Evolutionary conservation across 2,888 invertebrate genomes (phyloP), one percentile per base, ranked within the genome.

Genomic region (Drosophila percnosoma): DNA sequence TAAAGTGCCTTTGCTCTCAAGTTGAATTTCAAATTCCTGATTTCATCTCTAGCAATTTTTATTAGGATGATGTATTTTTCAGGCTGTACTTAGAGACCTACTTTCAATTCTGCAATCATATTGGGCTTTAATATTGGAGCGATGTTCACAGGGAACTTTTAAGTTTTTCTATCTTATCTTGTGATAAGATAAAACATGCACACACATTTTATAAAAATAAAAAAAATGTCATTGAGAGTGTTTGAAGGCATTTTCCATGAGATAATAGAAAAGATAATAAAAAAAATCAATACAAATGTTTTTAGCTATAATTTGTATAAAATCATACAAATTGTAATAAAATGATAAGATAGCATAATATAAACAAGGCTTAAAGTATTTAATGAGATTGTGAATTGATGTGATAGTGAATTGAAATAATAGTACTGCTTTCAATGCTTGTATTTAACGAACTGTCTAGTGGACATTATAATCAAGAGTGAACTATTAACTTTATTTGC

Each of bases 141-240:
- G 34, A 34, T 36, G 57, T 42, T 55, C 38, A 36, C 27, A n/a
- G 40, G 49, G 13, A 34, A 49, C 36, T 64, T 52, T 48, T 3
- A 31, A 68, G 24, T 38, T 51, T 48, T 29, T 62, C 11, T 65
- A 73, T 77, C 76, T 76, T 68, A 77, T 77, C 76, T 42, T 34
- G 27, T 31, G 77, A 77, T 76, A 62, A 77, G 64, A 65, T 51
- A 52, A 68, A 62, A 61, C 10, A 33, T 34, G 21, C 33, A 31
- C 21, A 57, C 33, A 13, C 58, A 40, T 54, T 24, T 38, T 52
- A 36, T 42, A 2, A 34, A 48, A 48, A 45, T n/a, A 36, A 51
- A 2, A 11, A 31, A 21, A 53, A n/a, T 1, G 11, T 5, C n/a
- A 11, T 31, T 40, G 8, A n/a, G 51, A 13, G 24, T 53, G 21